These are phyloP conservation scores for Caenorhabditis wallacei DNA, from an alignment of 2,888 invertebrate genomes.

Conservation along the genomic window DNA sequence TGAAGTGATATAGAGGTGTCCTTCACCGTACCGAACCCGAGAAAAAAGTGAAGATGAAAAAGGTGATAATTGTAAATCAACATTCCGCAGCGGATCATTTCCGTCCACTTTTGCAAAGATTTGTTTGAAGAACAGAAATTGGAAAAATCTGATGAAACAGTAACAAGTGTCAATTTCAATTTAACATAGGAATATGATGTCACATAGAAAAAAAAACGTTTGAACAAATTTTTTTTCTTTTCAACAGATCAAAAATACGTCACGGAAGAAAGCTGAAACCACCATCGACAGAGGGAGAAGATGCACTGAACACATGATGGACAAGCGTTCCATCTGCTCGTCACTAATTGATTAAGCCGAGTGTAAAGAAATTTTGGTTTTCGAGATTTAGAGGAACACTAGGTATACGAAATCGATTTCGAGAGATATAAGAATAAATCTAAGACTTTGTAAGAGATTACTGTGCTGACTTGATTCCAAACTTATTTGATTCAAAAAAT, in stretches of 20 bases:
- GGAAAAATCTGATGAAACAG: background rate
- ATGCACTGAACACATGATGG: conserved; percentile 41
- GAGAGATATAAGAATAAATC: too few relatives aligned
- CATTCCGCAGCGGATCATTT: conserved; percentile 53
- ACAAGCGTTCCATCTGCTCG: conserved; percentile 32
- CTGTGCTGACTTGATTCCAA: too few relatives aligned
- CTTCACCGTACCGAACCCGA: conserved; percentile 51
- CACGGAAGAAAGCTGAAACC: background rate
- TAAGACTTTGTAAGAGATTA: too few relatives aligned
- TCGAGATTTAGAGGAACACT: background rate
- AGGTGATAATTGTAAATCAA: conserved; percentile 57
- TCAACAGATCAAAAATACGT: background rate
- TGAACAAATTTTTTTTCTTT: background rate
- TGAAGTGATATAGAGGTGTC: conserved; percentile 38
- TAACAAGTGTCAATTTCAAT: background rate
- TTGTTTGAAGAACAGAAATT: background rate
- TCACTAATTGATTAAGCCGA: conserved; percentile 33
- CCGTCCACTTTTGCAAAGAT: conserved; percentile 20
- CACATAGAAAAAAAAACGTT: background rate
- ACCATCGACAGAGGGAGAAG: background rate
- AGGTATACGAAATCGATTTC: background rate
- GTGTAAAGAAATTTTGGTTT: conserved; percentile 17
- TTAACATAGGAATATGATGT: too few relatives aligned
- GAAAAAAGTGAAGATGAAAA: conserved; percentile 24
- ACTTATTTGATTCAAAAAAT: too few relatives aligned